A percentile compares a stretch with the other conserved stretches of the same genome.
phyloP scores from a whole-genome alignment of 92 coral and sea anemone genomes.

The Palythoa heliodiscus region DNA sequence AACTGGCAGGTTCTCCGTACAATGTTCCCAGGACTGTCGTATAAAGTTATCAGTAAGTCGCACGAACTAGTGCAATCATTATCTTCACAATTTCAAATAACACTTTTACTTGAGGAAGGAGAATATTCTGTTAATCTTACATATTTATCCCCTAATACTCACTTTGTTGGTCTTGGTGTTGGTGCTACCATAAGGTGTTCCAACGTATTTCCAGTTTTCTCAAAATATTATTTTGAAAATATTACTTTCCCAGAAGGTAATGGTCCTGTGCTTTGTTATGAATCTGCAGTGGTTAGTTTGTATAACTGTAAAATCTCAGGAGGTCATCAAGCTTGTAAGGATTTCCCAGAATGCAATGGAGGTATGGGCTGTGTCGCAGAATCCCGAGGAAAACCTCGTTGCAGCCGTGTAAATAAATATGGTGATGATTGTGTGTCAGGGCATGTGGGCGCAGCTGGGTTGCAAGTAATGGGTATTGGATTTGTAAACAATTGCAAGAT shows the following conservation, averaged over 20 bases:
- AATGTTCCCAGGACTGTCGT: too few relatives aligned
- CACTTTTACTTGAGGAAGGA: not conserved
- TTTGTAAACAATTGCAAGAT: too few relatives aligned
- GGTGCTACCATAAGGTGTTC: not conserved
- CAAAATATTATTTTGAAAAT: not conserved
- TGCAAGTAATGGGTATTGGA: not conserved
- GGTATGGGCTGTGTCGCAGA: conserved; percentile 72
- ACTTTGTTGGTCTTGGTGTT: not conserved
- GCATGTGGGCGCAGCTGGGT: conserved; percentile 26
- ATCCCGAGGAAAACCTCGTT: conserved; percentile 38
- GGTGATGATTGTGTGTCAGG: conserved; percentile 57
- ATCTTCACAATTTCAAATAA: not conserved
- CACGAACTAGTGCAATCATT: too few relatives aligned
- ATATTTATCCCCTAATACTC: not conserved
- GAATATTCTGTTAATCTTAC: not conserved
- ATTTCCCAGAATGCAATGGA: conserved; percentile 81
- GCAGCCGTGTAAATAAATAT: conserved; percentile 59
- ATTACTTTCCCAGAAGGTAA: too few relatives aligned
- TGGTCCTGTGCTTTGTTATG: not conserved
- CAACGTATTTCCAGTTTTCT: not conserved
- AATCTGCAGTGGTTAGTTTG: not conserved
- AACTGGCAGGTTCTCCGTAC: too few relatives aligned
- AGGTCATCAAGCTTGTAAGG: conserved; percentile 65
- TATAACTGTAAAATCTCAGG: conserved; percentile 57
- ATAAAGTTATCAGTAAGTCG: too few relatives aligned